Evolutionary conservation across 2,113 vertebrate species (phyloP).

Genomic region (Mormoops blainvillei): DNA sequence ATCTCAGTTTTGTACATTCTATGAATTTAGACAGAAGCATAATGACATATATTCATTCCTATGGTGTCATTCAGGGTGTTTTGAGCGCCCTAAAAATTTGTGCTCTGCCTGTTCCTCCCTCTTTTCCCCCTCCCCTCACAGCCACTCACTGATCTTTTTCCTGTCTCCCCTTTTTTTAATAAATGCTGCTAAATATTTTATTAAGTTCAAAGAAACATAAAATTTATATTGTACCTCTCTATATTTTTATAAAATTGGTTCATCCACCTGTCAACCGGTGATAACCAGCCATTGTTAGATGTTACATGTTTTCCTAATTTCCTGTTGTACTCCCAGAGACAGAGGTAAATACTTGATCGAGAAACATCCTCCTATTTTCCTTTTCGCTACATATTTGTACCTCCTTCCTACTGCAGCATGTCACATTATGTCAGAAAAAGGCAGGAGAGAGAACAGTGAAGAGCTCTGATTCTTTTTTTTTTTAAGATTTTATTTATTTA

Average conservation of each 20-base stretch:
- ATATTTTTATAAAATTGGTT: background rate
- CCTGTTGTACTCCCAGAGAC: background rate
- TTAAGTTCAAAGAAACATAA: background rate
- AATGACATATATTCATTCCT: fast-evolving
- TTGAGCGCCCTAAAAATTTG: background rate
- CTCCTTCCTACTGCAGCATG: background rate
- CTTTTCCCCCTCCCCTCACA: background rate
- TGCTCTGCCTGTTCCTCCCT: background rate
- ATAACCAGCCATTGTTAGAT: background rate
- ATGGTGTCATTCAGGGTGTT: background rate
- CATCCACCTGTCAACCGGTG: background rate
- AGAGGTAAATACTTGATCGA: background rate
- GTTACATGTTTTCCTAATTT: background rate
- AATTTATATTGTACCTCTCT: background rate
- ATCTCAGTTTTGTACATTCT: background rate
- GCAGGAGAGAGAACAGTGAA: fast-evolving
- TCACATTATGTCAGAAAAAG: background rate
- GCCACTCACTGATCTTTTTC: background rate
- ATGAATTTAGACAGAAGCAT: background rate
- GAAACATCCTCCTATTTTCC: background rate
- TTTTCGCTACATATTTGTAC: background rate
- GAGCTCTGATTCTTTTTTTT: background rate
- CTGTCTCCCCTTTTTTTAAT: background rate
- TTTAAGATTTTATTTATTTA: too few species aligned
- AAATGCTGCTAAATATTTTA: background rate